Evolutionary conservation across 2,888 invertebrate genomes (phyloP).

Genomic region (Ormia ochracea): DNA sequence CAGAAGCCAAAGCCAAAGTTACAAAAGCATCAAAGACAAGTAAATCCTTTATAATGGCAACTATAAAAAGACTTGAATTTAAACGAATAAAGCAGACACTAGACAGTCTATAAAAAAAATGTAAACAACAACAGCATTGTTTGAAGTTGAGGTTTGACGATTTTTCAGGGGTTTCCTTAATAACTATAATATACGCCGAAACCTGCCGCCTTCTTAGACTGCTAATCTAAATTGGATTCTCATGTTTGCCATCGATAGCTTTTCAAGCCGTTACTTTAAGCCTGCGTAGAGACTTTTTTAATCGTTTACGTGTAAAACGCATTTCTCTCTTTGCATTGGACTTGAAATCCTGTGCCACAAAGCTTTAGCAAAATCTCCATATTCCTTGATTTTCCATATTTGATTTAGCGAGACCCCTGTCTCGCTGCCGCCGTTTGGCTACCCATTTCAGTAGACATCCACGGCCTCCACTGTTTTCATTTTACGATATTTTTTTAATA

Average conservation of each 20-base stretch:
- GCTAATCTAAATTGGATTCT: too few relatives aligned
- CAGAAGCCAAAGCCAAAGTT: conserved; percentile 56
- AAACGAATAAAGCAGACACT: conserved; percentile 48
- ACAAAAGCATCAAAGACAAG: conserved; percentile 48
- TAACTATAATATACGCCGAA: too few relatives aligned
- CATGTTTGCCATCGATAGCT: too few relatives aligned
- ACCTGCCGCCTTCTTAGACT: too few relatives aligned
- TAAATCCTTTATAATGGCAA: conserved; percentile 52
- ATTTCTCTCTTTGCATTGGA: too few relatives aligned
- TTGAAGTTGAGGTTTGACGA: conserved; percentile 16
- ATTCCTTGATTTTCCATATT: background rate
- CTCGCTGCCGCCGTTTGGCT: background rate
- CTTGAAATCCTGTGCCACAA: too few relatives aligned
- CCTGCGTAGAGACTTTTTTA: too few relatives aligned
- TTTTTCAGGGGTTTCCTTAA: conserved; percentile 5
- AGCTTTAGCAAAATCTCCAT: too few relatives aligned
- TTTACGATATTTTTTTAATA: background rate
- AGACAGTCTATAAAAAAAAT: conserved; percentile 52
- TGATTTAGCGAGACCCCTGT: background rate
- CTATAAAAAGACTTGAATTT: conserved; percentile 24
- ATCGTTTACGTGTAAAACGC: too few relatives aligned
- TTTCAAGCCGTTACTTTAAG: too few relatives aligned
- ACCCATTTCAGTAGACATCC: background rate
- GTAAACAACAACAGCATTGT: conserved; percentile 1
- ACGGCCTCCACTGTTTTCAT: background rate